Evolutionary conservation across 2,888 invertebrate genomes (phyloP).

Genomic region (Drosophila subsilvestris): DNA sequence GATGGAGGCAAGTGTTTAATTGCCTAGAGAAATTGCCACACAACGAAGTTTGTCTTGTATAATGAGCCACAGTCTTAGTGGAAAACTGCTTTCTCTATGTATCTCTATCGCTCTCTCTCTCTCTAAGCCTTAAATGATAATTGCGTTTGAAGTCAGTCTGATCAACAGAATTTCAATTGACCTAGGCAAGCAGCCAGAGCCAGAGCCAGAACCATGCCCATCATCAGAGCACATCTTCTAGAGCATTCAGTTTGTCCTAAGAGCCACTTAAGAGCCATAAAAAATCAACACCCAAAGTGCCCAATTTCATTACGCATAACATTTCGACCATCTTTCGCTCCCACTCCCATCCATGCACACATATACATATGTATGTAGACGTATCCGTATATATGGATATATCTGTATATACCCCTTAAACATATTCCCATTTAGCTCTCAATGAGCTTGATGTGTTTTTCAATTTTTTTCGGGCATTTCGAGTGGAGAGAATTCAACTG

Average conservation of each 20-base stretch:
- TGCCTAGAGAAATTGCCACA: conserved; percentile 35
- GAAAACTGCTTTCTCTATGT: neutral
- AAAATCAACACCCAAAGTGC: conserved; percentile 60
- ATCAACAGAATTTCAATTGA: conserved; percentile 32
- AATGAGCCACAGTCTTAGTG: conserved; percentile 16
- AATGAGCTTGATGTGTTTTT: conserved; percentile 71
- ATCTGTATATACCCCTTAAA: conserved; percentile 7
- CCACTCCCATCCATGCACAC: conserved; percentile 12
- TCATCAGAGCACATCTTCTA: neutral
- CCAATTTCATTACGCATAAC: conserved; percentile 71
- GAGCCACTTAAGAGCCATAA: conserved; percentile 58
- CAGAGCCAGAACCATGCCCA: neutral
- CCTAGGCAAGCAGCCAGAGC: neutral
- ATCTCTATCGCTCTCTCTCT: neutral
- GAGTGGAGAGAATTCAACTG: conserved; percentile 22
- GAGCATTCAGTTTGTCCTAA: conserved; percentile 11
- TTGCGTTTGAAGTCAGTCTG: conserved; percentile 8
- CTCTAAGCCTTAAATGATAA: neutral
- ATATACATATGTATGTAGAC: neutral
- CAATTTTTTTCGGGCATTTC: conserved; percentile 47
- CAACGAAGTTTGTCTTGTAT: conserved; percentile 34
- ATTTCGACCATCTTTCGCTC: conserved; percentile 43
- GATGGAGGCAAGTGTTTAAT: conserved; percentile 33
- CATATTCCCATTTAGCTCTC: conserved; percentile 51
- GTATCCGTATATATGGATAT: neutral